phyloP scores from a whole-genome alignment of 2,113 vertebrate genomes.

The Psephotus haematonotus region DNA sequence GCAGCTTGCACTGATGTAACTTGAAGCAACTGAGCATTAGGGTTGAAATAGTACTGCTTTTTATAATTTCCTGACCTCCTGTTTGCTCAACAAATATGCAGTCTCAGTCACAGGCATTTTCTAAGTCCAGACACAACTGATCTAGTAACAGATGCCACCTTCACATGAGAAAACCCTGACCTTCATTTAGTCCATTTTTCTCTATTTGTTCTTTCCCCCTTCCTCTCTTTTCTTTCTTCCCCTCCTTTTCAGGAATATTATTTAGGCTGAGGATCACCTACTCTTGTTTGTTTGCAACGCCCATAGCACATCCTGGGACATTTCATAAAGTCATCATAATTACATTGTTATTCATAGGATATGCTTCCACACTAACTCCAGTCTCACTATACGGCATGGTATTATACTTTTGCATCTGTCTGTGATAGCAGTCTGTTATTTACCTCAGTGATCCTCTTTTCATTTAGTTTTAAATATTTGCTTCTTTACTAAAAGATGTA shows the following conservation, averaged over 20 bases:
- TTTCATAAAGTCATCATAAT: background rate
- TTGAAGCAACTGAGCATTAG: background rate
- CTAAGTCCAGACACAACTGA: background rate
- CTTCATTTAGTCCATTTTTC: background rate
- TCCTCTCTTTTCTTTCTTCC: background rate
- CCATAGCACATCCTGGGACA: background rate
- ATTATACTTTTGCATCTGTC: background rate
- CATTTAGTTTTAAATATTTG: background rate
- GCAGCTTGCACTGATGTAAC: background rate
- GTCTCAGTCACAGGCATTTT: background rate
- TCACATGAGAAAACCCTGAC: background rate
- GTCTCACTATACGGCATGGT: background rate
- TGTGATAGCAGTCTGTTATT: background rate
- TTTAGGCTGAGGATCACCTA: background rate
- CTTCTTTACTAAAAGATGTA: background rate
- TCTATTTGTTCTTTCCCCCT: background rate
- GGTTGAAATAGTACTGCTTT: background rate
- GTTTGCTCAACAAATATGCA: background rate
- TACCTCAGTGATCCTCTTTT: background rate
- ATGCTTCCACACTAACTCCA: background rate
- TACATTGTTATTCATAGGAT: background rate
- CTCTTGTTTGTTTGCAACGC: background rate
- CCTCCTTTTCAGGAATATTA: background rate
- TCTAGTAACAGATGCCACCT: background rate
- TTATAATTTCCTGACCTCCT: background rate